Conservation (phyloP, 2,113 vertebrate genomes). For the Muscicapa adusta region DNA sequence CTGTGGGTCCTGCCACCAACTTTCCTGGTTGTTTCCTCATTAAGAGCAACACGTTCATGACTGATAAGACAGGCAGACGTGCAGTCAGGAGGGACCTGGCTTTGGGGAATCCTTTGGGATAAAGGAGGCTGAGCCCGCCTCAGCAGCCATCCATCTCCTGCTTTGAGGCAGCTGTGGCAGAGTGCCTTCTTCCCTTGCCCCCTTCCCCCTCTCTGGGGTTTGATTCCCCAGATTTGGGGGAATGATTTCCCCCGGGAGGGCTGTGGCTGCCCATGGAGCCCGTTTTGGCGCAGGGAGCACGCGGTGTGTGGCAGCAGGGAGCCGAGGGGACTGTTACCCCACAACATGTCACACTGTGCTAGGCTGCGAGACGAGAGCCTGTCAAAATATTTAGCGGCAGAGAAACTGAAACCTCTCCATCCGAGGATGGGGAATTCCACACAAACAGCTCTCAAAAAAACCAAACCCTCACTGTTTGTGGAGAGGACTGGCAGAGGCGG, state of each 20-base stretch:
- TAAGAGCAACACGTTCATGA: background rate
- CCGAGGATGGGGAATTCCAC: background rate
- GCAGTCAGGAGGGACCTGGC: background rate
- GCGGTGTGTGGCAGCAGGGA: background rate
- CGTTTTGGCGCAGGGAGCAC: rapidly evolving
- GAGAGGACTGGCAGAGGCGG: background rate
- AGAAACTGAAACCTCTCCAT: background rate
- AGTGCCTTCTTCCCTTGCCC: background rate
- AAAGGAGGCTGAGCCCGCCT: background rate
- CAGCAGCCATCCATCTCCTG: rapidly evolving
- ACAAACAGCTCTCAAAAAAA: background rate
- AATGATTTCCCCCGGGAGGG: background rate
- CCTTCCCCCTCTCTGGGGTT: background rate
- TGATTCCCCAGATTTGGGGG: too few relatives aligned
- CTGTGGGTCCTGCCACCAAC: background rate
- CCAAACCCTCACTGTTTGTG: background rate
- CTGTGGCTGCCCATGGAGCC: background rate
- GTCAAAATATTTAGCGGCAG: conserved; percentile 32
- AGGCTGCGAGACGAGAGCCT: background rate
- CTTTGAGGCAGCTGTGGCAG: background rate
- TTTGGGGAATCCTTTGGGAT: background rate
- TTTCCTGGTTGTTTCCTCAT: background rate
- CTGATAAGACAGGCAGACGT: background rate
- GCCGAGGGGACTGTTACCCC: background rate
- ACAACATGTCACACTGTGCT: background rate